Base-by-base conservation (phyloP, 53 echinoderm and acorn worm genomes). In the Zoroaster sp. region DNA sequence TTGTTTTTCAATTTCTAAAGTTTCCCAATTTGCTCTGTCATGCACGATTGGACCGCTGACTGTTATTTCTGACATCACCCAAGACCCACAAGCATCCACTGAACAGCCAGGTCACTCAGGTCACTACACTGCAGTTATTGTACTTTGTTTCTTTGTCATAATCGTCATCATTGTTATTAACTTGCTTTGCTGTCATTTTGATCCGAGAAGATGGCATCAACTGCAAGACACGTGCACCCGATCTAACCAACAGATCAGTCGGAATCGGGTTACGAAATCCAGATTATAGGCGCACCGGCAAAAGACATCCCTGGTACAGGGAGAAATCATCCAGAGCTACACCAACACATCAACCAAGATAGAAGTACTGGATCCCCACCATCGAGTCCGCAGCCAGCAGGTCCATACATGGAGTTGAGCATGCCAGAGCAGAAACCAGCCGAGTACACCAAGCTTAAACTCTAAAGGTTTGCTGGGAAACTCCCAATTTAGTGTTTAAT, bases 141-240 rank as follows among this genome's bases (percentile, higher is more conserved):
- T 59, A 23, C 59, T 23, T 59, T 59, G 59, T 23, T 59, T 59
- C 2, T 40, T 66, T 44, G 5, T 75, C 46, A 44, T 2, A 2
- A 39, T 80, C 30, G 21, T 80, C 17, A 39, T 80, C 3, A 38
- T 80, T 25, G 28, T 80, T 15, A 5, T 66, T 17, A 12, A 11
- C 80, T 15, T 63, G 12, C 14, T 80, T n/a, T 80, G 80, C 42
- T 80, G 80, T 13, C 37, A 25, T 10, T 80, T 41, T 63, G 63
- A 80, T 13, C 80, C 40, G 5, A 80, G 20, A 21, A 21, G 80
- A 63, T 66, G 66, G 59, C 21, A 39, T 14, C 37, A 21, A 52
- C 52, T 52, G 20, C 52, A 10, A 52, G 52, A 4, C n/a, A 52
- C 3, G 0, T 4, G 17, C 52, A n/a, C 18, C 7, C 52, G 17